Evolutionary conservation across 2,113 vertebrate species (phyloP), one percentile per base, ranked within the genome.

Genomic region (Nycticorax nycticorax): DNA sequence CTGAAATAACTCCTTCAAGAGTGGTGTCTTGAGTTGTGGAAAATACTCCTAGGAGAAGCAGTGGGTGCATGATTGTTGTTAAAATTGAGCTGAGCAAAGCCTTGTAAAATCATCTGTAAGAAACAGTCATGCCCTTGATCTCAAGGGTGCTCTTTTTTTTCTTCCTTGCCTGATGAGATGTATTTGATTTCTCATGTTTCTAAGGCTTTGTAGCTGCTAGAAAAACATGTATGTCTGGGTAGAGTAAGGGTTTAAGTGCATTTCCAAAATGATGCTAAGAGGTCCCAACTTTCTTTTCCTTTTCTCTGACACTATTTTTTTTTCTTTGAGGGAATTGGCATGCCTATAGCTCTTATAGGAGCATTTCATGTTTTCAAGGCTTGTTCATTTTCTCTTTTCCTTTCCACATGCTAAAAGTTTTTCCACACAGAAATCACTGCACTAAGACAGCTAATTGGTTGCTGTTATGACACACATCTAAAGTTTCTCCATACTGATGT

Each of bases 391-490:
- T 83, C 20, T 41, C 16, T 35, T 86, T 66, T 66, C 11, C 13
- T 53, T 67, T 62, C 60, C 45, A 47, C 21, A 18, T 55, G 30
- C 24, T 74, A 41, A 47, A 80, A 60, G 20, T 43, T 43, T 43
- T 43, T 43, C 41, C 41, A 53, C 20, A 37, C 28, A 85, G 50
- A 66, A 79, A 59, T 73, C 52, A 52, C 68, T 74, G 33, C 19
- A n/a, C 39, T 71, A 28, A 62, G 16, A 28, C n/a, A 82, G 26
- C 23, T 33, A 33, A 24, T 50, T 59, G 15, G 8, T 64, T 57
- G 32, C 48, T 57, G 17, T n/a, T 71, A 39, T n/a, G 56, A 37
- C 35, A 50, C 26, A 7, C 0, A 0, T 57, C 41, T 57, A 4
- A 87, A 81, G 24, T 68, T 47, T 74, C 47, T 52, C 22, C 6